phyloP scores from a whole-genome alignment of 2,113 vertebrate species.

The Stegastes partitus region DNA sequence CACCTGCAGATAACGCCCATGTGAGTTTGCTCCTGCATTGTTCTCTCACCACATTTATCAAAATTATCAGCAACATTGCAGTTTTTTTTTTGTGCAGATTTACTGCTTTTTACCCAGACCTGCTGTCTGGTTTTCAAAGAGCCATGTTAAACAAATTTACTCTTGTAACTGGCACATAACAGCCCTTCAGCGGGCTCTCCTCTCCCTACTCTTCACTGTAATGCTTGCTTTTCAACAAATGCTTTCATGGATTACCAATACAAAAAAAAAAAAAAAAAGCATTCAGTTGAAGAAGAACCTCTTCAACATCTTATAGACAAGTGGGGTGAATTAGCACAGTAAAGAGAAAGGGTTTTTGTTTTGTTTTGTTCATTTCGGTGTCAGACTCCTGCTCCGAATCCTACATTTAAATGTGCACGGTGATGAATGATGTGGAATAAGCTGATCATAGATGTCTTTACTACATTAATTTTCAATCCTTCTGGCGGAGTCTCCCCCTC shows the following conservation, averaged over 20 bases:
- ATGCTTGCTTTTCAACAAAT: constrained; percentile 59
- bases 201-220: constrained; percentile 25
- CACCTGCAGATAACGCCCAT: constrained; percentile 58
- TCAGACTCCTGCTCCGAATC: neutral
- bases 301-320: constrained; percentile 40
- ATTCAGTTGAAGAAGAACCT: constrained; percentile 39
- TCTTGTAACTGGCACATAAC: constrained; percentile 45
- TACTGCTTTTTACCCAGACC: constrained; percentile 21
- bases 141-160: constrained; percentile 59
- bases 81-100: neutral
- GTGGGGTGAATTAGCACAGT: constrained; percentile 17
- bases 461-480: constrained; percentile 30
- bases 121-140: constrained; percentile 38
- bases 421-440: constrained; percentile 50
- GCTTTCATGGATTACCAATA: constrained; percentile 49
- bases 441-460: constrained; percentile 46
- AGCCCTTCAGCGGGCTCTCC: constrained; percentile 55
- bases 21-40: constrained; percentile 30
- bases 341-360: constrained; percentile 7
- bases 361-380: constrained; percentile 7
- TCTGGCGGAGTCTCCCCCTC: constrained; percentile 1
- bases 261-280: constrained; percentile 13
- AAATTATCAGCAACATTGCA: constrained; percentile 14
- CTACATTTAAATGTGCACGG: constrained; percentile 20
- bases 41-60: constrained; percentile 52